phyloP scores from a whole-genome alignment of 2,113 vertebrate genomes.

The Zosterops japonicus region DNA sequence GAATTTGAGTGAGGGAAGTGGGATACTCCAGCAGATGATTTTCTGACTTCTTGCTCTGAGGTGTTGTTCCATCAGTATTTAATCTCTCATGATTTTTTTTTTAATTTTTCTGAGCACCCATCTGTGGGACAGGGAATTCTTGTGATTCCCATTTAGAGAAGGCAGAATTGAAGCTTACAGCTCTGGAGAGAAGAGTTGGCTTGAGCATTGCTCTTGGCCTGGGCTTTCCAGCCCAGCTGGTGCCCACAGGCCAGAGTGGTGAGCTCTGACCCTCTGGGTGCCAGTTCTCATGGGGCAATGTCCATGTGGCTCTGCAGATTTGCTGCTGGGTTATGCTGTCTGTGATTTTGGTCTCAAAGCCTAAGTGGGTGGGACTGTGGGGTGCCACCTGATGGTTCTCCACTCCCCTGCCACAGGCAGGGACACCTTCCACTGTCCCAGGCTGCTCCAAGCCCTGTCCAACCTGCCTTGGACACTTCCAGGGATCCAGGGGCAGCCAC shows the following conservation, averaged over 20 bases:
- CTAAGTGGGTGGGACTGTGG: neutral
- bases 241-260: neutral
- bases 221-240: neutral
- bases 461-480: neutral
- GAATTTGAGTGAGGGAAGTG: neutral
- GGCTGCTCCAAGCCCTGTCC: too few species aligned
- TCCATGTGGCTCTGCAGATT: accelerated
- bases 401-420: neutral
- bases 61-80: neutral
- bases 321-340: neutral
- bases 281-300: neutral
- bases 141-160: neutral
- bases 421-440: neutral
- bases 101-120: neutral
- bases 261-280: neutral
- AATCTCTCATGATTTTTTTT: neutral
- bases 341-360: neutral
- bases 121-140: neutral
- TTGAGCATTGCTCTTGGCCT: neutral
- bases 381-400: accelerated
- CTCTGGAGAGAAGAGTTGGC: neutral
- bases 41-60: neutral
- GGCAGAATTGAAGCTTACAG: neutral
- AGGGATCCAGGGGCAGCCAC: neutral
- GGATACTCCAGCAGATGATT: neutral